These are phyloP conservation scores for Eulacestoma nigropectus DNA, from an alignment of 2,113 vertebrate species.

Conservation along the genomic window DNA sequence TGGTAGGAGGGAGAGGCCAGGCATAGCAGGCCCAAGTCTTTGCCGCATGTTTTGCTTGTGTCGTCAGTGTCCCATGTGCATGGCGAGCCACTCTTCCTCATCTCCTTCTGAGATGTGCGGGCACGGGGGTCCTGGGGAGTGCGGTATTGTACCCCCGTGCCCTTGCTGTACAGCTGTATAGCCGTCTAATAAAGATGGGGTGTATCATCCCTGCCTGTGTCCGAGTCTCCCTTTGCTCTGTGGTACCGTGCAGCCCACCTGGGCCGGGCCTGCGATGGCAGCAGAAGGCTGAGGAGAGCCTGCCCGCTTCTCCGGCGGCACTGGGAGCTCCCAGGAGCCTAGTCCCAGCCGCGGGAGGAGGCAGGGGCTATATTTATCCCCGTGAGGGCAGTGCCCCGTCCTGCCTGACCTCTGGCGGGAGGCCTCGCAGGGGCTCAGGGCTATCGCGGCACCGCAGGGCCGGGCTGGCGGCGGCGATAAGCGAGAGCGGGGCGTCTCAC, in stretches of 20 bases:
- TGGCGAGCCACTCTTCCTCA: neutral
- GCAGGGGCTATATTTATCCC: conserved; percentile 10
- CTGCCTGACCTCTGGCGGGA: conserved; percentile 24
- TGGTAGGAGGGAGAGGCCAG: neutral
- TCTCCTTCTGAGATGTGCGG: neutral
- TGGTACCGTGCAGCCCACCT: accelerated
- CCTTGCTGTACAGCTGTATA: conserved; percentile 19
- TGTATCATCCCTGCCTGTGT: neutral
- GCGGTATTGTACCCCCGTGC: neutral
- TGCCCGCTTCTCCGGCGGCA: neutral
- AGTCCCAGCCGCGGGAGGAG: neutral
- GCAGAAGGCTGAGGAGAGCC: neutral
- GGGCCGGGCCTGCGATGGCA: neutral
- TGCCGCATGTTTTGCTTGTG: conserved; percentile 41
- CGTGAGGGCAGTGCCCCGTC: neutral
- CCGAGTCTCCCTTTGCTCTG: neutral
- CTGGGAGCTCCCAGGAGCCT: neutral
- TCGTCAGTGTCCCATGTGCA: conserved; percentile 40
- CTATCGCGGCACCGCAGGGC: neutral
- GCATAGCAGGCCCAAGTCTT: neutral
- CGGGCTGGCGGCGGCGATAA: neutral
- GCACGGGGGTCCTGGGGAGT: neutral
- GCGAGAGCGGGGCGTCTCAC: neutral
- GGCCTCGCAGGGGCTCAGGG: neutral
- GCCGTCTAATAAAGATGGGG: conserved; percentile 58